Conservation (phyloP, 2,113 vertebrate species). For the Sturnira hondurensis region DNA sequence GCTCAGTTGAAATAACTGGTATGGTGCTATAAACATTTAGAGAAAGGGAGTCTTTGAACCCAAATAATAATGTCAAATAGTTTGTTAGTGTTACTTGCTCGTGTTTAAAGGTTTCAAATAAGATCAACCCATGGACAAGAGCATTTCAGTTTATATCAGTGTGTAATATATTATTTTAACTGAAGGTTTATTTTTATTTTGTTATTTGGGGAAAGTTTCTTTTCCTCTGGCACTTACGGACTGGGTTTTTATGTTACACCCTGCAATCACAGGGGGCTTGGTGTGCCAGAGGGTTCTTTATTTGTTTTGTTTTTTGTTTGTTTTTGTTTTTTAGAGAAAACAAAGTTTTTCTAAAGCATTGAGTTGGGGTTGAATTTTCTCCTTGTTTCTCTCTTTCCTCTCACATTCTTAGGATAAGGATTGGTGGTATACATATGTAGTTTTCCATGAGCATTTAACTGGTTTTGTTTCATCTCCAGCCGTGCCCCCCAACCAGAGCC, state of each 20-base stretch:
- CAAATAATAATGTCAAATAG: constrained; percentile 76
- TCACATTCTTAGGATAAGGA: not conserved
- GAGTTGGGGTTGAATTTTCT: constrained; percentile 9
- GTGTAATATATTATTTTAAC: constrained; percentile 65
- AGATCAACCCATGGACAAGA: constrained; percentile 67
- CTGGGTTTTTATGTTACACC: constrained; percentile 57
- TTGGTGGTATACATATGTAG: not conserved
- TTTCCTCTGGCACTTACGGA: constrained; percentile 60
- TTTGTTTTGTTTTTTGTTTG: not conserved
- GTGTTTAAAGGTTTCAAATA: constrained; percentile 68
- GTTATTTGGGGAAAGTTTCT: constrained; percentile 71
- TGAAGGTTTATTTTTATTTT: constrained; percentile 75
- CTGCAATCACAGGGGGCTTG: constrained; percentile 24
- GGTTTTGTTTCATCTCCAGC: not conserved
- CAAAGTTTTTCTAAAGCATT: not conserved
- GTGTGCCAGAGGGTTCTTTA: not conserved
- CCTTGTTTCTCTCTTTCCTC: not conserved
- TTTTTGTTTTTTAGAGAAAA: constrained; percentile 41
- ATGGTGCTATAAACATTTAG: constrained; percentile 73
- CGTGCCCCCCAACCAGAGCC: not conserved
- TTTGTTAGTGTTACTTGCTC: constrained; percentile 70
- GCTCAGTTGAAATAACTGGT: constrained; percentile 75
- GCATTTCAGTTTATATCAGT: constrained; percentile 64
- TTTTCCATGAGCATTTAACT: constrained; percentile 24
- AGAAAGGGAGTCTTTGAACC: constrained; percentile 73